phyloP scores from a whole-genome alignment of 2,797 vertebrate species.

The Sebastes elongatus region DNA sequence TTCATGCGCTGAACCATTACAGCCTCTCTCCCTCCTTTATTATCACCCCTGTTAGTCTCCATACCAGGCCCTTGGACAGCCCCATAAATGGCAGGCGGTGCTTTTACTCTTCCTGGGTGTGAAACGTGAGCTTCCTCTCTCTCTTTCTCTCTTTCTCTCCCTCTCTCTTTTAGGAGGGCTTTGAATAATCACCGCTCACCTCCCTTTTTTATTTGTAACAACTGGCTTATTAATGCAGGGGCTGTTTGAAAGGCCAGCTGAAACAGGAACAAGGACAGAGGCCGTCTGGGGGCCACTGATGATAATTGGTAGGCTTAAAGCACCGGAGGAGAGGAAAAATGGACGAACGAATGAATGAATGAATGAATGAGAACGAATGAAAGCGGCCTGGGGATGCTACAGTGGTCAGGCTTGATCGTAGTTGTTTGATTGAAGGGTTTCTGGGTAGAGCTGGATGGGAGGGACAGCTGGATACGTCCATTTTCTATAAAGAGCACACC shows the following conservation, averaged over 20 bases:
- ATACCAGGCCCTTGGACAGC: slow-evolving; percentile 26
- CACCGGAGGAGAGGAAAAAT: slow-evolving; percentile 58
- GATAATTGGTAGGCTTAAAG: slow-evolving; percentile 80
- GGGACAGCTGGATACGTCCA: slow-evolving; percentile 74
- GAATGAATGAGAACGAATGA: slow-evolving; percentile 71
- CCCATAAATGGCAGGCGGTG: slow-evolving; percentile 59
- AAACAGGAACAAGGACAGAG: slow-evolving; percentile 74
- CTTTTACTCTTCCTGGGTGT: slow-evolving; percentile 66
- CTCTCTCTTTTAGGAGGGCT: slow-evolving; percentile 39
- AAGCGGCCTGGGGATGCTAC: slow-evolving; percentile 69
- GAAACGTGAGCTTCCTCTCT: slow-evolving; percentile 60
- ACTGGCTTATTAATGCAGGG: slow-evolving; percentile 79
- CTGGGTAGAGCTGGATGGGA: slow-evolving; percentile 53
- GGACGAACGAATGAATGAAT: slow-evolving; percentile 65
- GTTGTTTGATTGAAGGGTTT: slow-evolving; percentile 75
- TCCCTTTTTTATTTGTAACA: slow-evolving; percentile 76
- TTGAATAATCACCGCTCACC: slow-evolving; percentile 75
- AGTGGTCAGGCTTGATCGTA: slow-evolving; percentile 63
- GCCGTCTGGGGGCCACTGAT: slow-evolving; percentile 74
- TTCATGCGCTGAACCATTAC: slow-evolving; percentile 11
- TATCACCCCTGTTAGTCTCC: slow-evolving; percentile 30
- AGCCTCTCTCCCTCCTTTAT: slow-evolving; percentile 2
- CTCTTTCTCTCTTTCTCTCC: too few species aligned
- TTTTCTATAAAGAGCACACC: slow-evolving; percentile 65
- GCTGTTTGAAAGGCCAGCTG: slow-evolving; percentile 75